Evolutionary conservation across 2,888 invertebrate species (phyloP), one percentile per base, ranked within the genome.

Genomic region (Papilio demoleus): DNA sequence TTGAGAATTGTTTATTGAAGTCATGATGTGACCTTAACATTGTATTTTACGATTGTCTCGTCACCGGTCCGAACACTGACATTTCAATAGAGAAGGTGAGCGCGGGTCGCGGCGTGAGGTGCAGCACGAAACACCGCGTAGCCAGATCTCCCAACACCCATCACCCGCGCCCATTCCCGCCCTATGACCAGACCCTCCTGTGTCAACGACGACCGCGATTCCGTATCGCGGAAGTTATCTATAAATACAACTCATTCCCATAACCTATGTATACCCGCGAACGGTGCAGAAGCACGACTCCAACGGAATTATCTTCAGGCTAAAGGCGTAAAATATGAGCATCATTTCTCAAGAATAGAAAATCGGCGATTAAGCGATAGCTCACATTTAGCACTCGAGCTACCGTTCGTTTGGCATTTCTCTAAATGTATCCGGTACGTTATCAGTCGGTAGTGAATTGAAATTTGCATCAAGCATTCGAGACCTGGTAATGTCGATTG

Each of bases 21-120:
- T 88, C 90, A 91, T 91, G 91, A 88, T 91, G 86, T 88, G 91
- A 91, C 91, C 92, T 90, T 90, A 90, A 91, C 91, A 88, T 91
- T 90, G 88, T 91, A 86, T 88, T 90, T 88, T 90, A 89, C 89
- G 90, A 92, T 92, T 91, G 91, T 88, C 90, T 91, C 91, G 87
- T 92, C 92, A 91, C 85, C 78, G 86, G 86, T 84, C 87, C 83
- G 84, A 85, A 81, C 85, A 87, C 87, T 90, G 91, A 92, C 92
- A 91, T 92, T 92, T 92, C 92, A 91, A 92, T 92, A 87, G 92
- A 82, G 84, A 85, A 89, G 92, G 91, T 91, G 89, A 92, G 83
- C 83, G 74, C 76, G 78, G 91, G 91, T 90, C 90, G 83, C 82
- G 83, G 82, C 90, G 91, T 91, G 90, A 86, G 82, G 78, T 78